Conservation (phyloP, 2,888 invertebrate genomes). For the Ophion slaviceki region DNA sequence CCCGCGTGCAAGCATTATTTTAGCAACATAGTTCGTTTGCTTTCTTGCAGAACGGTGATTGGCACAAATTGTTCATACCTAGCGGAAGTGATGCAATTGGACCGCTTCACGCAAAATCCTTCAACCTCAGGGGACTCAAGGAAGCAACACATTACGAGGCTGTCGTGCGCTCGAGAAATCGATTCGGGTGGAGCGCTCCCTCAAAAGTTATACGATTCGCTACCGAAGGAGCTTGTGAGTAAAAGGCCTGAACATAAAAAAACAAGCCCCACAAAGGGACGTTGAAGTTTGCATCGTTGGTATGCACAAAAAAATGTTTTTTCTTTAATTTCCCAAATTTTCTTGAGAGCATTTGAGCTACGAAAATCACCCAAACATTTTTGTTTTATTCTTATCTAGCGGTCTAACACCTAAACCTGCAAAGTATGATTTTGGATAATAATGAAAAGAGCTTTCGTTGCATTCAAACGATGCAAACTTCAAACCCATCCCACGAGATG, state of each 20-base stretch:
- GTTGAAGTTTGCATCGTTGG: too few relatives aligned
- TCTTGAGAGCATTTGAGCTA: too few relatives aligned
- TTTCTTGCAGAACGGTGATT: slow-evolving; percentile 79
- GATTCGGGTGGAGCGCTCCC: slow-evolving; percentile 93
- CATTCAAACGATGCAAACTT: too few relatives aligned
- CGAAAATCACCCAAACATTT: too few relatives aligned
- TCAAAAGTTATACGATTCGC: slow-evolving; percentile 91
- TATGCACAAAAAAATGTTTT: too few relatives aligned
- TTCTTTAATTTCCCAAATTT: too few relatives aligned
- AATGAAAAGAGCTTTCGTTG: too few relatives aligned
- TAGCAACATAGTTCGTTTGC: neutral
- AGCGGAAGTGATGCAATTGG: slow-evolving; percentile 84
- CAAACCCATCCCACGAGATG: too few relatives aligned
- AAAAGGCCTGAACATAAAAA: neutral
- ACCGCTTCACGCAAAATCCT: slow-evolving; percentile 91
- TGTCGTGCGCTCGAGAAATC: slow-evolving; percentile 91
- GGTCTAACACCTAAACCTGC: too few relatives aligned
- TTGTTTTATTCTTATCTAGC: too few relatives aligned
- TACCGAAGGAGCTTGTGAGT: slow-evolving; percentile 89
- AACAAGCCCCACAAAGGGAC: too few relatives aligned
- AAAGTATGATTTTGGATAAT: too few relatives aligned
- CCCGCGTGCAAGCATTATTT: neutral
- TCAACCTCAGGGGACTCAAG: slow-evolving; percentile 89
- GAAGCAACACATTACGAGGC: slow-evolving; percentile 92
- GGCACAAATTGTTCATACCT: slow-evolving; percentile 89